Evolutionary conservation across 2,888 invertebrate species (phyloP), one percentile per base, ranked within the genome.

Genomic region (Deilephila elpenor): DNA sequence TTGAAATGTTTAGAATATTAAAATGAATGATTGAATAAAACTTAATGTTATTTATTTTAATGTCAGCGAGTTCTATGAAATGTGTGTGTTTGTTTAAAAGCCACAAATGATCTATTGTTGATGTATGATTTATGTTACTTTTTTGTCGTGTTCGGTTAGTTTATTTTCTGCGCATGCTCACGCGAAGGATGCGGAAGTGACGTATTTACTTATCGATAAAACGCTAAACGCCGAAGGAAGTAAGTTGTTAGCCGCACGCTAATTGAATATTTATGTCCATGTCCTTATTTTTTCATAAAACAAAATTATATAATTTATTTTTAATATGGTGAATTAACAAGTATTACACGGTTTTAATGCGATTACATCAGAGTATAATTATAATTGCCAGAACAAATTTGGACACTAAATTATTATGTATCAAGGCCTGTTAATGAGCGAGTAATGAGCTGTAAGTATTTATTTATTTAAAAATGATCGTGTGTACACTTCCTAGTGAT

Each of bases 211-310:
- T 73, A 77, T 79, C 78, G 77, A 79, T 74, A 74, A 73, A 73
- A 53, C 34, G 32, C 61, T 67, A 67, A 67, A 77, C 61, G 53
- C 71, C 67, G 71, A 75, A 78, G 80, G 82, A 80, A 82, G 78
- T 74, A 74, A 61, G 79, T 80, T 76, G 80, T 82, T 82, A 82
- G 78, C 77, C 75, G 71, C 74, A 71, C 75, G 74, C 77, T 78
- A 78, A 78, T 76, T 76, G 74, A 75, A 74, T 72, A 61, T 56
- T 34, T 62, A 73, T 64, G 56, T 67, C n/a, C 32, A 59, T 59
- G 59, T 37, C 64, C 56, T n/a, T 59, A 64, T 37, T 37, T 67
- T 64, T 53, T 67, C 25, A 59, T n/a, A 51, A 67, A 67, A 67
- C 37, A 44, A 44, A 14, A 51, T 25, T 67, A 17, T 51, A 67